Conservation (phyloP, 2,888 invertebrate species). For the Gari tellinella region DNA sequence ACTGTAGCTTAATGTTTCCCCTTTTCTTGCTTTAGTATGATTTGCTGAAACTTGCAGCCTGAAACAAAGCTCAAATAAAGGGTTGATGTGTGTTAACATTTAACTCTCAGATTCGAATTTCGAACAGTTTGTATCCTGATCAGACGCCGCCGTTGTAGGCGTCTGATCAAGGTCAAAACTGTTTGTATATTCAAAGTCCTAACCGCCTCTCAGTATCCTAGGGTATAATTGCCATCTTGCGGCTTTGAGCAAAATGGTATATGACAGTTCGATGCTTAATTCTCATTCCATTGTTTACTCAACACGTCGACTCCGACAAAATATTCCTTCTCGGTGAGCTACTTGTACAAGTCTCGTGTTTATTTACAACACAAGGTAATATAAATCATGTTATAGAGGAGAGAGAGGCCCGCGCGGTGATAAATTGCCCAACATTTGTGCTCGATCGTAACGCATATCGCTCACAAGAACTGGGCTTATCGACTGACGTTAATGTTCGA, state of each 20-base stretch:
- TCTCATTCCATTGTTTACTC: conserved; percentile 14
- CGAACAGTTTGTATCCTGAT: no score
- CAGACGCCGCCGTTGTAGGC: no score
- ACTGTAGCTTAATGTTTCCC: no score
- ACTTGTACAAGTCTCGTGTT: conserved; percentile 37
- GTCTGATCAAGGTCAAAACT: no score
- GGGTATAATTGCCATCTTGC: no score
- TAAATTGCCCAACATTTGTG: conserved; percentile 24
- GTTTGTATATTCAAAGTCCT: no score
- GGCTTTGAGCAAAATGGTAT: not conserved
- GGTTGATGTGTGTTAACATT: no score
- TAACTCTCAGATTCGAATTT: no score
- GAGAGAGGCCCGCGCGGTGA: conserved; percentile 8
- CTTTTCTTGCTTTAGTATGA: no score
- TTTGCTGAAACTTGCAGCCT: no score
- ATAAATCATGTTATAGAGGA: conserved; percentile 22
- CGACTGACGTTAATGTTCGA: conserved; percentile 37
- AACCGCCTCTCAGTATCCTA: no score
- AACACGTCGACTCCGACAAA: conserved; percentile 10
- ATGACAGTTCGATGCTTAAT: conserved; percentile 10
- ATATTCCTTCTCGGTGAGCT: conserved; percentile 8
- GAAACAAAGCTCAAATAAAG: no score
- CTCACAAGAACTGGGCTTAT: conserved; percentile 18
- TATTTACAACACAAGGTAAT: conserved; percentile 50
- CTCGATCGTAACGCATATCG: not conserved